phyloP scores from a whole-genome alignment of 2,113 vertebrate genomes.

The Bufo gargarizans region DNA sequence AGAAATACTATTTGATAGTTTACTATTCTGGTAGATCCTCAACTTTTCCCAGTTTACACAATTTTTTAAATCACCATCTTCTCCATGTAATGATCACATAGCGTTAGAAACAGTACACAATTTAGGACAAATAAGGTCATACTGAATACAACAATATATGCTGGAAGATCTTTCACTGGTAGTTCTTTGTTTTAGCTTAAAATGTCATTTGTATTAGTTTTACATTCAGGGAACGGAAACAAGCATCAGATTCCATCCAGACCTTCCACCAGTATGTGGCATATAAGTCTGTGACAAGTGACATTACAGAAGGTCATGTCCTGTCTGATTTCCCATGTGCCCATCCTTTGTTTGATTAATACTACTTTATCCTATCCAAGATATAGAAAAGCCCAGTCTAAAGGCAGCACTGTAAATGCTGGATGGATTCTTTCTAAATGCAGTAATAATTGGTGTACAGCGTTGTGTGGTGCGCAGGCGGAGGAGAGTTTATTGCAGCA shows the following conservation, averaged over 20 bases:
- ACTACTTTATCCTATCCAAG: conserved; percentile 73
- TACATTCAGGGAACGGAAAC: conserved; percentile 68
- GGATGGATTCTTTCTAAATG: neutral
- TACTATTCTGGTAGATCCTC: neutral
- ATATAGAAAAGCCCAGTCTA: conserved; percentile 69
- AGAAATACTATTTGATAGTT: neutral
- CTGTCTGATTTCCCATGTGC: conserved; percentile 94
- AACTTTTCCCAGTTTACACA: neutral
- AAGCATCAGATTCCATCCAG: conserved; percentile 71
- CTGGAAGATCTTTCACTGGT: neutral
- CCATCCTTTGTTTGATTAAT: conserved; percentile 79
- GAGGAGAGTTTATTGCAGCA: neutral
- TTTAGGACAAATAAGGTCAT: neutral
- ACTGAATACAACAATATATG: neutral
- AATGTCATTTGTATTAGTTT: conserved; percentile 73
- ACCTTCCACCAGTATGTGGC: conserved; percentile 72
- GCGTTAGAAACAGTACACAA: neutral
- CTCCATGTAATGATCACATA: neutral
- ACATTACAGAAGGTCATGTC: conserved; percentile 98
- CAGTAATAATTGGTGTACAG: conserved; percentile 16
- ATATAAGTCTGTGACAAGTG: conserved; percentile 89
- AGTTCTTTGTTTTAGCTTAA: conserved; percentile 64
- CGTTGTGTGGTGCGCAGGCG: neutral
- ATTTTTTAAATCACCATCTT: neutral
- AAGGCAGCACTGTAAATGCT: conserved; percentile 46